Percentiles rank a stretch among this genome's conserved stretches.
phyloP scores from a whole-genome alignment of 2,113 vertebrate species.

The Edolisoma coerulescens region DNA sequence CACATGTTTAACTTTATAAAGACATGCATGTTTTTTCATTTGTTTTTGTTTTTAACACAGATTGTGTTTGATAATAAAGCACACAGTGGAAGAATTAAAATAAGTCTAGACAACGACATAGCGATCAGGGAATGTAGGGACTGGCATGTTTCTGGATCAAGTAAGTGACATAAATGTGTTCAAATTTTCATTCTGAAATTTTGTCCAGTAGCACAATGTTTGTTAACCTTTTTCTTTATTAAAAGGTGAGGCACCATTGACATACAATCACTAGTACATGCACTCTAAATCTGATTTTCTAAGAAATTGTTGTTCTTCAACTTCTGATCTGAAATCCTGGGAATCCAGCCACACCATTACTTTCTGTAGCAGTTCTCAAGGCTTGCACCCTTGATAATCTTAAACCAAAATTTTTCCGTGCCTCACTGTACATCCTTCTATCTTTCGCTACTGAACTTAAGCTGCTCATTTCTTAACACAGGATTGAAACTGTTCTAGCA shows the following conservation, averaged over 20 bases:
- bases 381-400: neutral
- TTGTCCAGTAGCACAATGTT: neutral
- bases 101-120: constrained; percentile 82
- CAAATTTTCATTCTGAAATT: neutral
- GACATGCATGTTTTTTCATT: neutral
- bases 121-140: constrained; percentile 88
- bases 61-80: constrained; percentile 90
- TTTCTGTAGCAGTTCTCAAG: neutral
- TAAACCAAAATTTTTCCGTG: neutral
- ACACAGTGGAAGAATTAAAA: constrained; percentile 89
- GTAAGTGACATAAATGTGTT: constrained; percentile 74
- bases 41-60: constrained; percentile 63
- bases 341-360: neutral
- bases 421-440: neutral
- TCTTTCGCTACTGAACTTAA: neutral
- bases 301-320: neutral
- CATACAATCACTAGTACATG: neutral
- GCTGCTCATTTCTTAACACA: neutral
- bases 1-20: neutral
- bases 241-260: neutral
- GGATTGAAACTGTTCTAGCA: neutral
- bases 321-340: neutral
- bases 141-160: constrained; percentile 85
- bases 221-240: neutral
- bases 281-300: neutral